Percentiles rank a stretch among this genome's conserved stretches.
Evolutionary conservation across 2,797 vertebrate species (phyloP).

Genomic region (Taenioides sp.): DNA sequence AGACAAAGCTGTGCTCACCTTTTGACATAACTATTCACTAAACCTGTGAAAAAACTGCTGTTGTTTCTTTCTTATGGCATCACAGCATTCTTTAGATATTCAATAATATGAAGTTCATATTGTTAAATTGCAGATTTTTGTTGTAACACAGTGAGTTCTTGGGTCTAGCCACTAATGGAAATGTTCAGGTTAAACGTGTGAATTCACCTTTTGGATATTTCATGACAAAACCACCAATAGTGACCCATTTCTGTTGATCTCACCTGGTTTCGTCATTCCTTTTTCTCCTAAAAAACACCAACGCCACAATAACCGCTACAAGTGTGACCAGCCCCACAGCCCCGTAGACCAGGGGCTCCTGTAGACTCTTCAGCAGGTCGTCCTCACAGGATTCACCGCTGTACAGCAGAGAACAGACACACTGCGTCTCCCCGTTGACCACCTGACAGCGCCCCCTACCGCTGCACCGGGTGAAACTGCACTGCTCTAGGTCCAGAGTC

Average conservation of each 20-base stretch:
- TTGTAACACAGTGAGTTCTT: too few species aligned
- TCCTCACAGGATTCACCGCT: conserved; percentile 80
- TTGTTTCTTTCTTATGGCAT: too few species aligned
- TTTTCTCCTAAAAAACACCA: conserved; percentile 66
- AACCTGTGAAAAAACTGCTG: too few species aligned
- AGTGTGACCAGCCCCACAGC: conserved; percentile 45
- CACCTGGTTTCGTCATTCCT: conserved; percentile 58
- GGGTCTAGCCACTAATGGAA: too few species aligned
- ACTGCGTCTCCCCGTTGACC: conserved; percentile 52
- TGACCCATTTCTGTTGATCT: background rate
- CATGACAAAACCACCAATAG: too few species aligned
- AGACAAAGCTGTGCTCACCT: too few species aligned
- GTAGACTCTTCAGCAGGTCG: conserved; percentile 28
- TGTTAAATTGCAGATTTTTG: too few species aligned
- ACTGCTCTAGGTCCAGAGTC: conserved; percentile 56
- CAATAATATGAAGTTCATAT: too few species aligned
- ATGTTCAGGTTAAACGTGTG: too few species aligned
- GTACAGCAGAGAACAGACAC: conserved; percentile 77
- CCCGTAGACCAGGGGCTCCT: conserved; percentile 71
- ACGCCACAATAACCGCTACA: conserved; percentile 67
- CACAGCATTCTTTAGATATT: too few species aligned
- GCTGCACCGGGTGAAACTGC: conserved; percentile 69
- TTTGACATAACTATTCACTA: too few species aligned
- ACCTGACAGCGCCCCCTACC: conserved; percentile 76
- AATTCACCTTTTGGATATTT: too few species aligned